Evolutionary conservation across 2,797 vertebrate species (phyloP).

Genomic region (Mormyrops boulengeri): DNA sequence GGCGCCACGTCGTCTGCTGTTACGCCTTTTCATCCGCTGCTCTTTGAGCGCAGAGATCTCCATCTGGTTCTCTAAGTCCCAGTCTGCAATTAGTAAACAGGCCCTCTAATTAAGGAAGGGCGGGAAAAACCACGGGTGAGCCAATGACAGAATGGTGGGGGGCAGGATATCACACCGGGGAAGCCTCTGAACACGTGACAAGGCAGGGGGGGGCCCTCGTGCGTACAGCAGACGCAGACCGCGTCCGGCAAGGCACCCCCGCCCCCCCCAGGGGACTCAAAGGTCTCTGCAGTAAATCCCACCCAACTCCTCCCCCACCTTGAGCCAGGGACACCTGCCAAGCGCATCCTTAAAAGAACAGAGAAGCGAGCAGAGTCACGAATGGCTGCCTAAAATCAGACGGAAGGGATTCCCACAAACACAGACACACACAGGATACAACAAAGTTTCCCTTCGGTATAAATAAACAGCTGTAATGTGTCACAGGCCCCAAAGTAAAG

Average conservation of each 20-base stretch:
- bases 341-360: neutral
- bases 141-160: neutral
- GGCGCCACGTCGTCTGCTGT: neutral
- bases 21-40: neutral
- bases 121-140: neutral
- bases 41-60: neutral
- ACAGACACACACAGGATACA: neutral
- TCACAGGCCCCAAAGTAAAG: neutral
- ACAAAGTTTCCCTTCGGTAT: neutral
- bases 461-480: neutral
- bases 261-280: neutral
- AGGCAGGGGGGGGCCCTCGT: neutral
- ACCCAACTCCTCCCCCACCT: neutral
- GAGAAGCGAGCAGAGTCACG: neutral
- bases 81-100: constrained; percentile 14
- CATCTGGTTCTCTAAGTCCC: neutral
- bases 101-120: neutral
- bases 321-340: neutral
- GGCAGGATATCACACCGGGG: neutral
- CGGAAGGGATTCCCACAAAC: neutral
- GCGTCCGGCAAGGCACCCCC: neutral
- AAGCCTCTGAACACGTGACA: neutral
- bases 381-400: neutral
- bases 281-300: neutral
- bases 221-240: neutral